A percentile compares a stretch with the other conserved stretches of the same genome.
Conservation (phyloP, 2,888 invertebrate genomes). For the Coremacera marginata region DNA sequence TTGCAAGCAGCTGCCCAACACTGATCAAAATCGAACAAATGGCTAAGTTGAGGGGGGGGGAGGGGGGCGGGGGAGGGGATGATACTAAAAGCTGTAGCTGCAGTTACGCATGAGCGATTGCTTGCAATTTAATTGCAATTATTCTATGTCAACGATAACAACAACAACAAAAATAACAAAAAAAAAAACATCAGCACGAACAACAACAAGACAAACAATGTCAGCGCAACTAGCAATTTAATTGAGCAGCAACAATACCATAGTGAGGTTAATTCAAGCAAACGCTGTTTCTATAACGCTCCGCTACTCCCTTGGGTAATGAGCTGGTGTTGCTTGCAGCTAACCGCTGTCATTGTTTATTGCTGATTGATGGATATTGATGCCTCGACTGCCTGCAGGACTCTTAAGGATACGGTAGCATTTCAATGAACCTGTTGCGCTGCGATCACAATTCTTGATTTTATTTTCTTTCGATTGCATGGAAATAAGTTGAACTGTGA, state of each 20-base stretch:
- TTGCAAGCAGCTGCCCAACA: not conserved
- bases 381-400: not conserved
- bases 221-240: conserved; percentile 10
- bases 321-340: not conserved
- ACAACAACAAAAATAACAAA: not conserved
- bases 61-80: too few species aligned
- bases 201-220: conserved; percentile 7
- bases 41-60: too few species aligned
- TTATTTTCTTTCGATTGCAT: too few species aligned
- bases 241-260: conserved; percentile 24
- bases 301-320: not conserved
- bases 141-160: conserved; percentile 32
- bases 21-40: too few species aligned
- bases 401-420: not conserved
- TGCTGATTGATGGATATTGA: not conserved
- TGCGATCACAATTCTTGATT: not conserved
- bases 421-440: conserved; percentile 18
- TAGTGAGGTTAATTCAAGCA: conserved; percentile 8
- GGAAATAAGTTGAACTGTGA: too few species aligned
- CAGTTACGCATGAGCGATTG: conserved; percentile 42
- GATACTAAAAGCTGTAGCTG: too few species aligned
- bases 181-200: too few species aligned
- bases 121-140: conserved; percentile 46
- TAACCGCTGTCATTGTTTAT: not conserved
- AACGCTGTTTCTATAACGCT: not conserved